phyloP scores from a whole-genome alignment of 2,888 invertebrate species.

The Pheosia gnoma region DNA sequence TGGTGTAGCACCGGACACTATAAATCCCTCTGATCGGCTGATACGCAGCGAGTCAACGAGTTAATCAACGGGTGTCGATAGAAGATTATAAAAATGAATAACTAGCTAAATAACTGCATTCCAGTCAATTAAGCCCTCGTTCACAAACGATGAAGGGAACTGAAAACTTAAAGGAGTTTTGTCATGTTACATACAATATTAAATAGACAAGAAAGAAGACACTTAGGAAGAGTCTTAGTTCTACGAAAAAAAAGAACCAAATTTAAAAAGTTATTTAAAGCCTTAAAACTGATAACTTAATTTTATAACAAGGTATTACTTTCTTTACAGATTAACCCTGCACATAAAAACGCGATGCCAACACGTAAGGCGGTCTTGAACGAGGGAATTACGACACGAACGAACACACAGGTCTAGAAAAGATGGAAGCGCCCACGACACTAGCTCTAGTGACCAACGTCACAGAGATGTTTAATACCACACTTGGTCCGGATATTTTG shows the following conservation, averaged over 20 bases:
- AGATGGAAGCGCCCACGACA: constrained; percentile 7
- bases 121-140: too few species aligned
- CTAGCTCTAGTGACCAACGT: constrained; percentile 11
- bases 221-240: too few species aligned
- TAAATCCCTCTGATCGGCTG: not conserved
- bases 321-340: constrained; percentile 15
- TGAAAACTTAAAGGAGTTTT: too few species aligned
- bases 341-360: constrained; percentile 13
- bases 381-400: constrained; percentile 20
- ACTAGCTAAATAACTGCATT: not conserved
- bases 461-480: constrained; percentile 19
- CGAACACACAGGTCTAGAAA: constrained; percentile 10
- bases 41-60: not conserved
- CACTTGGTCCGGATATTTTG: not conserved
- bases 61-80: not conserved
- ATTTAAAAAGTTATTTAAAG: too few species aligned
- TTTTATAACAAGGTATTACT: not conserved
- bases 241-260: too few species aligned
- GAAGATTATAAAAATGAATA: not conserved
- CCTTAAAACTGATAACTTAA: too few species aligned
- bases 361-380: constrained; percentile 8
- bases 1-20: not conserved
- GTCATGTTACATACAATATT: too few species aligned
- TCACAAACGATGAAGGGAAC: too few species aligned
- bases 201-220: too few species aligned